Evolutionary conservation across 1,140 invertebrate genomes (phyloP), one percentile per base, ranked within the genome.

Genomic region (Dendroctonus ponderosae): DNA sequence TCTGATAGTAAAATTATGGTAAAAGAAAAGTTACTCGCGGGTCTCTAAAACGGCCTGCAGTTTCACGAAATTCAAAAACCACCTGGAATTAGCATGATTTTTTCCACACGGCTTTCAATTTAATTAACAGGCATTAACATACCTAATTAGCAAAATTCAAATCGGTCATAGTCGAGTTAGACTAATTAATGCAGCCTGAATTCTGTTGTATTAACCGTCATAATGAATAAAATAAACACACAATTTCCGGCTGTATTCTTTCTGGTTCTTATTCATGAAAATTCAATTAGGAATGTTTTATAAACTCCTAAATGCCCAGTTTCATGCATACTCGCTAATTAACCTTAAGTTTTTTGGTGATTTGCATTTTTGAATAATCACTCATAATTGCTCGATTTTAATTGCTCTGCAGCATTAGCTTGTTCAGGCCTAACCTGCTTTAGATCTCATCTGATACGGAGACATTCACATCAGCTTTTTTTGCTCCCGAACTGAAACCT

Each of bases 281-380:
- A 62, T 62, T 62, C 59, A 62, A 62, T 62, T 62, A 62, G 12
- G 38, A 42, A 62, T 62, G 59, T 62, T 62, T 62, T 62, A 50
- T 62, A 50, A 15, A 62, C 26, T 62, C 12, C 48, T 62, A 62
- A 62, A 62, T 62, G 39, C 46, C 44, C 46, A 40, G 50, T 62
- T 62, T 62, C 59, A 62, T 62, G 59, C 59, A 62, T 62, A 62
- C 51, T 62, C 51, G 46, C 56, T 62, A 62, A 62, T 52, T 50
- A 52, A 52, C 46, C 8, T 6, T 53, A 14, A 50, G 37, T 62
- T 62, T 62, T 62, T 62, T 41, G 59, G 48, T 62, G 41, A 62
- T 58, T 58, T 58, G 56, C 56, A 44, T 58, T 58, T 58, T 58
- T 58, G 56, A 58, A 58, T 58, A 58, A 58, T 56, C 43, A 46